Conservation (phyloP, 2,113 vertebrate genomes). For the Chroicocephalus ridibundus region DNA sequence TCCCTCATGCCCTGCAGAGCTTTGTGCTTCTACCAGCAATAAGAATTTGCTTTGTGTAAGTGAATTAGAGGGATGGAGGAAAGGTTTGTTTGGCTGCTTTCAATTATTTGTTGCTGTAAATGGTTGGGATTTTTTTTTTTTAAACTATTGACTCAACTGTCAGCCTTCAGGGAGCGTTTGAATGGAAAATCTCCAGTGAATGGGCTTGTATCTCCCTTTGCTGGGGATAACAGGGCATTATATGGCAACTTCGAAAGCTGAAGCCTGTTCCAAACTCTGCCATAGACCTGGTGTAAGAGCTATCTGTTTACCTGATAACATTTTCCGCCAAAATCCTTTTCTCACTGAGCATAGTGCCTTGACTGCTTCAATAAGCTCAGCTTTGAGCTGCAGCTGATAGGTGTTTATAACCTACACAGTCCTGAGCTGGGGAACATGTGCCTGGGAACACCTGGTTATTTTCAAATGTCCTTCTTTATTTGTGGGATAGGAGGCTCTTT, state of each 20-base stretch:
- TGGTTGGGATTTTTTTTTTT: background rate
- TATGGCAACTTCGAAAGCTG: background rate
- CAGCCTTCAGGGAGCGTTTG: background rate
- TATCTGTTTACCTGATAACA: background rate
- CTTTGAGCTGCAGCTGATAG: background rate
- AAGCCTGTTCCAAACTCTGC: background rate
- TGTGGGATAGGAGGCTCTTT: background rate
- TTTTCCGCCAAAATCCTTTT: background rate
- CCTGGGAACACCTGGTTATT: fast-evolving
- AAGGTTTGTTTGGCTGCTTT: background rate
- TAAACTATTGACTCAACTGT: background rate
- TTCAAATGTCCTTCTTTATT: background rate
- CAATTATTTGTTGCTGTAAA: background rate
- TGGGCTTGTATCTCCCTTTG: background rate
- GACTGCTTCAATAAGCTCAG: background rate
- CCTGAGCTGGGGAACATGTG: background rate
- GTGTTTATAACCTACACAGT: background rate
- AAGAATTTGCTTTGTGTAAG: background rate
- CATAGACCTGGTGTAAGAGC: fast-evolving
- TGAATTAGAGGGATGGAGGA: background rate
- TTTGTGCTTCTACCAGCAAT: background rate
- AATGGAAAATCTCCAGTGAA: background rate
- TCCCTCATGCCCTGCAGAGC: background rate
- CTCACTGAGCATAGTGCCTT: background rate
- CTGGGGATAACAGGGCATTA: background rate